phyloP scores from a whole-genome alignment of 2,113 vertebrate species.

The Pterophyllum scalare region DNA sequence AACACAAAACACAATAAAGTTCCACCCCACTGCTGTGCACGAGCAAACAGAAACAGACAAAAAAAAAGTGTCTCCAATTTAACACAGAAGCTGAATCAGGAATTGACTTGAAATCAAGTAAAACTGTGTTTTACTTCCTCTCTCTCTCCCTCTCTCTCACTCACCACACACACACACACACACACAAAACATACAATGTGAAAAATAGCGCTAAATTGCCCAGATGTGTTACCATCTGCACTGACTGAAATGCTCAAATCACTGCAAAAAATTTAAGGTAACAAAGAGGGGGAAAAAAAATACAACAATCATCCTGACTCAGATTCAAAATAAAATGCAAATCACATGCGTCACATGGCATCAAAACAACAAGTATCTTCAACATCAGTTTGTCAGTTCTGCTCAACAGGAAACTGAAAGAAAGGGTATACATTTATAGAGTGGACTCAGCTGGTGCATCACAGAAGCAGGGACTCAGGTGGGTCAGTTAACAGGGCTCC shows the following conservation, averaged over 20 bases:
- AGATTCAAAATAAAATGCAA: background rate
- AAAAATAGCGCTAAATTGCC: constrained; percentile 70
- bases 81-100: background rate
- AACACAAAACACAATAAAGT: background rate
- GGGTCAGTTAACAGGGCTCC: background rate
- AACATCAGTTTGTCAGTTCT: background rate
- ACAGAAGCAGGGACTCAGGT: background rate
- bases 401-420: background rate
- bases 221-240: constrained; percentile 37
- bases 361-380: background rate
- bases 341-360: too few species aligned
- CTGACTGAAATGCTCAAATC: constrained; percentile 9
- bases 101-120: background rate
- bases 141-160: fast-evolving
- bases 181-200: background rate
- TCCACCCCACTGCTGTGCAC: background rate
- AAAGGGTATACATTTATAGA: background rate
- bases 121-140: background rate
- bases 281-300: constrained; percentile 26
- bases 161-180: background rate
- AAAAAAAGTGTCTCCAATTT: background rate
- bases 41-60: background rate
- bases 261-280: constrained; percentile 57
- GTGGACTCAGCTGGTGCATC: background rate
- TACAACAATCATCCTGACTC: background rate